phyloP scores from a whole-genome alignment of 1,140 invertebrate genomes.

The Drosophila seguyi region DNA sequence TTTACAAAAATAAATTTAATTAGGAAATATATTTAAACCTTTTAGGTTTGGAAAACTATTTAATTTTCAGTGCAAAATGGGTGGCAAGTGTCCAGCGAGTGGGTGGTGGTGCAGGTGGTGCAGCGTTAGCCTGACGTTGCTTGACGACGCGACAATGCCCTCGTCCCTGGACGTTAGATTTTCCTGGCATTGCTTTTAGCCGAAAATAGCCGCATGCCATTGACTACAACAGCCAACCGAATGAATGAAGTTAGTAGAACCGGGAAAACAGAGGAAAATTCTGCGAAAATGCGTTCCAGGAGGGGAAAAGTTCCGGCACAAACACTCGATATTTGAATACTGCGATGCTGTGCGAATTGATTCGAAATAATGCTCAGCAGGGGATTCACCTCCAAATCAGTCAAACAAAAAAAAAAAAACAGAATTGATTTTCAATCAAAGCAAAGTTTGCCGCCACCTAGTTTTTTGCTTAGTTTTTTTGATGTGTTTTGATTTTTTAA shows the following conservation, averaged over 20 bases:
- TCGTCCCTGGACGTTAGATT: constrained; percentile 11
- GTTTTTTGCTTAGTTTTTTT: background rate
- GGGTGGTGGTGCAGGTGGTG: too few relatives aligned
- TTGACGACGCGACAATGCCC: too few relatives aligned
- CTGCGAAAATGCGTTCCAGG: constrained; percentile 7
- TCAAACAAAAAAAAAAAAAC: too few relatives aligned
- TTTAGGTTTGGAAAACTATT: too few relatives aligned
- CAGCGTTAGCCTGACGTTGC: too few relatives aligned
- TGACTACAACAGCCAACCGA: constrained; percentile 41
- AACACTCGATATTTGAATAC: constrained; percentile 21
- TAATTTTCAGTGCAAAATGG: too few relatives aligned
- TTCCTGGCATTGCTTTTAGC: constrained; percentile 3
- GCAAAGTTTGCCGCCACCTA: too few relatives aligned
- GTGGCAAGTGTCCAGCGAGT: too few relatives aligned
- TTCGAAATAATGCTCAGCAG: constrained; percentile 36
- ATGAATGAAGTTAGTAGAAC: constrained; percentile 35
- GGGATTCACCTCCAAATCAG: too few relatives aligned
- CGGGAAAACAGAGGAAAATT: constrained; percentile 21
- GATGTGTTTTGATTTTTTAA: background rate
- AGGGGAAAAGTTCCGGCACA: background rate
- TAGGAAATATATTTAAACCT: too few relatives aligned
- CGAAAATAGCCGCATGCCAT: constrained; percentile 45
- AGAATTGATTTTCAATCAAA: too few relatives aligned
- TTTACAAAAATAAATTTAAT: too few relatives aligned
- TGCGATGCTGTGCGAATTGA: constrained; percentile 27